Percentiles rank a stretch among this genome's conserved stretches.
These are phyloP conservation scores for Periophthalmus magnuspinnatus DNA, from an alignment of 2,797 vertebrate species.

Conservation along the genomic window DNA sequence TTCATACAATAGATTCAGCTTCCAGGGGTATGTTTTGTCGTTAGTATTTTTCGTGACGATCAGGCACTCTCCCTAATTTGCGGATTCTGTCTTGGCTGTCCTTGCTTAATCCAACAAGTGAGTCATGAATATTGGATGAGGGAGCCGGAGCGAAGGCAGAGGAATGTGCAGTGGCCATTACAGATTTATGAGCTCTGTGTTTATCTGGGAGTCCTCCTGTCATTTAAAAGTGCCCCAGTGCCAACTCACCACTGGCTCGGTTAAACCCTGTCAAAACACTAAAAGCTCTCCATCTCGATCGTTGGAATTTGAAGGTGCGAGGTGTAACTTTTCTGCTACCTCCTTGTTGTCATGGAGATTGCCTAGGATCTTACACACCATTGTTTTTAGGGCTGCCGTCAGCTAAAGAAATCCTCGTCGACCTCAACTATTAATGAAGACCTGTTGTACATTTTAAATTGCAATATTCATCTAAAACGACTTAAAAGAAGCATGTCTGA, in stretches of 20 bases:
- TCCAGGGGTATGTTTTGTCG: constrained; percentile 14
- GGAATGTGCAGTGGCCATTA: constrained; percentile 37
- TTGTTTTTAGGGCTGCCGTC: no score
- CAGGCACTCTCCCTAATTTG: constrained; percentile 36
- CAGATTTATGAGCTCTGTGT: constrained; percentile 59
- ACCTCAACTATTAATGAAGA: no score
- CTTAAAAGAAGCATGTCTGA: no score
- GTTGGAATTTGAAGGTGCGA: not conserved
- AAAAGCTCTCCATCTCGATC: not conserved
- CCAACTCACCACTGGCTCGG: constrained; percentile 11
- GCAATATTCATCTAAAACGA: no score
- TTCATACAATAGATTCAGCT: constrained; percentile 28
- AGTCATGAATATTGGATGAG: constrained; percentile 72
- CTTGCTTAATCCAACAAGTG: constrained; percentile 65
- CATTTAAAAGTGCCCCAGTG: constrained; percentile 37
- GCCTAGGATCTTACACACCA: no score
- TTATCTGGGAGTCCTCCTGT: constrained; percentile 56
- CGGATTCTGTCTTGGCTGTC: constrained; percentile 39
- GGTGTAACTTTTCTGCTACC: not conserved
- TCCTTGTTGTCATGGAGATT: no score
- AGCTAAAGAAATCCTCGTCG: no score
- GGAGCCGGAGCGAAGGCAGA: constrained; percentile 34
- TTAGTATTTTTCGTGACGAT: constrained; percentile 20
- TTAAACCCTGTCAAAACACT: constrained; percentile 1
- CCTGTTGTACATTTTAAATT: no score